Base-by-base conservation (phyloP, 2,888 invertebrate species). In the Lissocephala sabroskyi region DNA sequence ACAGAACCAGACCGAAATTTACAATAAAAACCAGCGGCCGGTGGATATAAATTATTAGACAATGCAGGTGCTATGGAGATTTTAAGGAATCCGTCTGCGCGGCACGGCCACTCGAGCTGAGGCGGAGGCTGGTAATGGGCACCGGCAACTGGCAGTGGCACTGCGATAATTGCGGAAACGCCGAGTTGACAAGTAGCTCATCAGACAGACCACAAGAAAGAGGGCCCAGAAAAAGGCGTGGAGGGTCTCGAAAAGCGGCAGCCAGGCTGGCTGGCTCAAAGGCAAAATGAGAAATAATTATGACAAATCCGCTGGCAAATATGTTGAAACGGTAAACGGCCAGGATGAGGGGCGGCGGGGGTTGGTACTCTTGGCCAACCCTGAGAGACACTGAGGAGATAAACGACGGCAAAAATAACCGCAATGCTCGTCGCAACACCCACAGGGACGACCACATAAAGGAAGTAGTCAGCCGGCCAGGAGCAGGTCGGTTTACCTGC, bases 131-230 rank as follows among this genome's bases (percentile, higher is more conserved):
- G 23, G 23, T 23, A 7, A 23, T 7, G 7, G 23, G 23, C 5
- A 14, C 9, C 3, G 11, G 33, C 10, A 23, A 23, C n/a, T 23
- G 23, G 23, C 23, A 23, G 7, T 23, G 55, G 45, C 56, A 51
- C 40, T 59, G 55, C 65, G 63, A 71, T 67, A 74, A 71, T 74
- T 74, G 71, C 71, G 71, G 71, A 71, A 71, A 70, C 75, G 71
- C 51, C 74, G 65, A 65, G 63, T 63, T 65, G 67, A 66, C 60
- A 62, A 71, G 45, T 57, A 62, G 56, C 45, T 45, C 45, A 45
- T 45, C 45, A 45, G 45, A 45, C 45, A 18, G n/a, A 18, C 33
- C 68, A 44, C 35, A 30, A 35, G 16, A 35, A 16, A 16, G 9
- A 17, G 35, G 16, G 35, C 1, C n/a, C 1, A 13, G 32, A 35